Evolutionary conservation across 2,888 invertebrate genomes (phyloP).

Genomic region (Dolomedes plantarius): DNA sequence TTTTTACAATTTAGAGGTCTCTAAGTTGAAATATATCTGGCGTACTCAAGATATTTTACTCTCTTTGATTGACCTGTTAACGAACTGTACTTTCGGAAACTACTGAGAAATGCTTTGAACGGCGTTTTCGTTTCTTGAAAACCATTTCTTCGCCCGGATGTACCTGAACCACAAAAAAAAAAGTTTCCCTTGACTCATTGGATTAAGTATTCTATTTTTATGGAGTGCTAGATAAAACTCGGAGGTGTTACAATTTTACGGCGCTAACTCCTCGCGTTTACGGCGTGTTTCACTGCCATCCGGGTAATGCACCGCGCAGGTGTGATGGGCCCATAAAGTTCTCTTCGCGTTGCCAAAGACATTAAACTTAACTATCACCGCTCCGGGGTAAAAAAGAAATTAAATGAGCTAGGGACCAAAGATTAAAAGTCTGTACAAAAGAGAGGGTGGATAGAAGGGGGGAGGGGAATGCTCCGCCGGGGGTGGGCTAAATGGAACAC

Average conservation of each 20-base stretch:
- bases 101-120: too few relatives aligned
- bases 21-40: too few relatives aligned
- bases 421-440: conserved; percentile 66
- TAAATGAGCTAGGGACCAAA: conserved; percentile 49
- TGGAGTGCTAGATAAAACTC: background rate
- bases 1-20: too few relatives aligned
- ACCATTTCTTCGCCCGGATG: too few relatives aligned
- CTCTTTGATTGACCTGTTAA: too few relatives aligned
- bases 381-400: conserved; percentile 34
- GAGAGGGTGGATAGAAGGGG: conserved; percentile 21
- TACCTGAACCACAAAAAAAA: too few relatives aligned
- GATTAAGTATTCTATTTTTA: too few relatives aligned
- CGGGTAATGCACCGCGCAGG: too few relatives aligned
- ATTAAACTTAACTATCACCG: conserved; percentile 48
- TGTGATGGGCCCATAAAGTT: background rate
- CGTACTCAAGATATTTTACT: too few relatives aligned
- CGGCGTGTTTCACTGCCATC: background rate
- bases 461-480: conserved; percentile 33
- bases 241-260: background rate
- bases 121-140: too few relatives aligned
- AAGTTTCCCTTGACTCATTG: too few relatives aligned
- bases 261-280: background rate
- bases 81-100: too few relatives aligned
- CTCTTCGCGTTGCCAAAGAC: conserved; percentile 15
- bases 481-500: conserved; percentile 35